A percentile compares a stretch with the other conserved stretches of the same genome.
These are phyloP conservation scores for Ceratina calcarata DNA, from an alignment of 1,140 invertebrate species.

Conservation along the genomic window DNA sequence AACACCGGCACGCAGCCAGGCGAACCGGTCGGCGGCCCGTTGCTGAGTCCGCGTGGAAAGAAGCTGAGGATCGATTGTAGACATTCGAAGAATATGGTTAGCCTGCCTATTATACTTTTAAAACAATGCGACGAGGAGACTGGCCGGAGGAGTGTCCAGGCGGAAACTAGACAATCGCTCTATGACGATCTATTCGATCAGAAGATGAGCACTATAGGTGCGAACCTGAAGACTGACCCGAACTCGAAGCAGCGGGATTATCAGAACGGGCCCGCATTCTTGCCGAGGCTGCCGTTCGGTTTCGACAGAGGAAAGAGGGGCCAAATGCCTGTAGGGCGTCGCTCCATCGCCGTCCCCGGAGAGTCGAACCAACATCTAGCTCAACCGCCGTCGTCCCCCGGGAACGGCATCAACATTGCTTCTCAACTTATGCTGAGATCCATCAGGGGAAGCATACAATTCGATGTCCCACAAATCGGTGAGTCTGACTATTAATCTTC, in stretches of 20 bases:
- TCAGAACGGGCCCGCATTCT: conserved; percentile 40
- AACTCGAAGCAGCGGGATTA: conserved; percentile 35
- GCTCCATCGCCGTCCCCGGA: conserved; percentile 37
- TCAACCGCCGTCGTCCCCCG: conserved; percentile 43
- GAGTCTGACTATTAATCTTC: conserved; percentile 72
- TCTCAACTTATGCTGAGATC: conserved; percentile 84
- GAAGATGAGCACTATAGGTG: conserved; percentile 48
- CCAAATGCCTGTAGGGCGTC: conserved; percentile 41
- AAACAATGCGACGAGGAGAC: conserved; percentile 49
- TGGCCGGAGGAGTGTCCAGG: conserved; percentile 40
- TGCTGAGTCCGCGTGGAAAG: conserved; percentile 34
- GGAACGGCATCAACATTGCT: conserved; percentile 75
- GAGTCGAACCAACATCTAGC: conserved; percentile 49
- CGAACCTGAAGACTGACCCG: conserved; percentile 56
- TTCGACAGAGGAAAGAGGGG: conserved; percentile 54
- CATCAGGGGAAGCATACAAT: conserved; percentile 83
- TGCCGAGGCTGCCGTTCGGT: conserved; percentile 23
- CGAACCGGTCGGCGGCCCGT: conserved; percentile 16
- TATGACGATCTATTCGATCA: conserved; percentile 55
- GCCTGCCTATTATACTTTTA: conserved; percentile 43
- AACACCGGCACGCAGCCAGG: conserved; percentile 1
- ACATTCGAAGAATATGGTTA: conserved; percentile 54
- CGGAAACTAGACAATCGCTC: conserved; percentile 55
- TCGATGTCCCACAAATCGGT: conserved; percentile 87
- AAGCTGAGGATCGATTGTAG: conserved; percentile 53